Base-by-base conservation (phyloP, 2,797 vertebrate genomes). In the Manis pentadactyla region DNA sequence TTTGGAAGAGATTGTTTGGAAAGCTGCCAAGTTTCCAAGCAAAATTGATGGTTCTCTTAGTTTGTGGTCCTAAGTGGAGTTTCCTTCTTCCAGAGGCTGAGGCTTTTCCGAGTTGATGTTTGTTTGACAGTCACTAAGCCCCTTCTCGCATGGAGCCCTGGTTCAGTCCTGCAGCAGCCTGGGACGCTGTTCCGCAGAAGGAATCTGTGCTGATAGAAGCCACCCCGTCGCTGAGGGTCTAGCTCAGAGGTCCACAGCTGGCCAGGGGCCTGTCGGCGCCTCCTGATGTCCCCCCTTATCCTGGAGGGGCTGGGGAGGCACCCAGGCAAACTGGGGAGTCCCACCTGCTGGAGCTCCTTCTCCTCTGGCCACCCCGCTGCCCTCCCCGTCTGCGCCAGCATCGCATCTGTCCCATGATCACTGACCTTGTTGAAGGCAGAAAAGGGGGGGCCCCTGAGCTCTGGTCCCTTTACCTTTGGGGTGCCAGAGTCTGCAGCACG, bases 341-440 rank as follows among this genome's bases (percentile, higher is more conserved):
- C 46, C 46, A 46, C 46, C 10, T 11, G 46, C 46, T 46, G 46
- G 46, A 46, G 11, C 46, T 46, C 46, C 46, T 27, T 69, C 57
- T 64, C n/a, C 25, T 25, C 27, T 37, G 4, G n/a, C 51, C 0
- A 0, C 31, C 51, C 27, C 13, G 1, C 4, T 12, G 23, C 29
- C 37, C 2, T 21, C 37, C 29, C 25, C 18, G 4, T n/a, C 21
- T 11, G 1, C 0, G 10, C 53, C 34, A 5, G 71, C 3, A 0
- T 39, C 13, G 4, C 7, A 39, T 51, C 79, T 29, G 17, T 71
- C 27, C 37, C 2, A 0, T 15, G 37, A 5, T 13, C 10, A 0
- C 17, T 18, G 78, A 49, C 68, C 34, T 64, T 12, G 1, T 46
- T 10, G 7, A 8, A 53, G 49, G 59, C 5, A 8, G n/a, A 39